These are phyloP conservation scores for Halcyon chelicuti DNA, from an alignment of 2,797 vertebrate species.

Conservation along the genomic window DNA sequence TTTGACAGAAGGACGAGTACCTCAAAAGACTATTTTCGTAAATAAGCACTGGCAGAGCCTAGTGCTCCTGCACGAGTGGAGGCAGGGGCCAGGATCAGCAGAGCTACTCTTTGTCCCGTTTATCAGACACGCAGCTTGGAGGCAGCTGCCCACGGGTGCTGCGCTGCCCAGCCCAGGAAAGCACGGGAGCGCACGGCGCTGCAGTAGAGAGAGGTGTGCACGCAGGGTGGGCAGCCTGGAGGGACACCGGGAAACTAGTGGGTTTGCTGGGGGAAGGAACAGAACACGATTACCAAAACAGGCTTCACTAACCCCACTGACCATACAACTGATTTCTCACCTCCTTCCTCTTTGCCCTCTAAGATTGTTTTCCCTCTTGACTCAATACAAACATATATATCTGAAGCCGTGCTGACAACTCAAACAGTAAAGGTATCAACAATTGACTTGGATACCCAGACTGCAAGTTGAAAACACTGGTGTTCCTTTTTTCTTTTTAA, in stretches of 20 bases:
- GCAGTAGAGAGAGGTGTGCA: neutral
- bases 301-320: neutral
- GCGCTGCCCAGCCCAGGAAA: neutral
- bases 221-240: neutral
- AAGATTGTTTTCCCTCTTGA: neutral
- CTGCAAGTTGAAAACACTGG: neutral
- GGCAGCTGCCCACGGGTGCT: fast-evolving
- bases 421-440: neutral
- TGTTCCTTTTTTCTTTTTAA: neutral
- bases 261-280: neutral
- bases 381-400: neutral
- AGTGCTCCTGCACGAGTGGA: neutral
- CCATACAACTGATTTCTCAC: neutral
- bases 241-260: fast-evolving
- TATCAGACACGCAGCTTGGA: neutral
- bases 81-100: neutral
- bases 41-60: neutral
- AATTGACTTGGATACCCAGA: neutral
- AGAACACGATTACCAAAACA: neutral
- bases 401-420: neutral
- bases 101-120: neutral
- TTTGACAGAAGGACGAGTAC: neutral
- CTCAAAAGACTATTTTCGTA: neutral
- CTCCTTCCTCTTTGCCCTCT: neutral
- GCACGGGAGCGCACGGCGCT: fast-evolving